These are phyloP conservation scores for Tinamus guttatus DNA, from an alignment of 2,113 vertebrate genomes.

Conservation along the genomic window DNA sequence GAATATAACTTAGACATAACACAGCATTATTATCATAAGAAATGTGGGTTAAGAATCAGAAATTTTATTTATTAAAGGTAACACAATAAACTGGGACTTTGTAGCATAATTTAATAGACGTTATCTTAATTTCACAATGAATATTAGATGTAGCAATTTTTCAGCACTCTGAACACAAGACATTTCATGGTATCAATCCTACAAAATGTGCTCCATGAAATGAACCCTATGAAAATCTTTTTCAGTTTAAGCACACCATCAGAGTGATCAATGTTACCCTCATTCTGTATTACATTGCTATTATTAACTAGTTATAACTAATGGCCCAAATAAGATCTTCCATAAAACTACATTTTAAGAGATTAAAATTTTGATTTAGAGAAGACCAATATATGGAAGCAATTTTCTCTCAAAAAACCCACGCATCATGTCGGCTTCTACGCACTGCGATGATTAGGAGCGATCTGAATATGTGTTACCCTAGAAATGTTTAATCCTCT, in stretches of 20 bases:
- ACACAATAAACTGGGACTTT: not conserved
- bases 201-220: not conserved
- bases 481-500: not conserved
- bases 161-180: not conserved
- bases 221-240: not conserved
- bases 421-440: accelerated
- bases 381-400: not conserved
- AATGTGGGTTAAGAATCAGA: not conserved
- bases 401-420: accelerated
- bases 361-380: not conserved
- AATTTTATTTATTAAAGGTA: not conserved
- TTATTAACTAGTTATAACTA: too few relatives aligned
- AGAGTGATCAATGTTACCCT: not conserved
- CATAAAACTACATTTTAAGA: not conserved
- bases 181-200: not conserved
- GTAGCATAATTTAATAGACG: accelerated
- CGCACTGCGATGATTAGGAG: accelerated
- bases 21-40: too few relatives aligned
- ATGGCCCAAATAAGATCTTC: not conserved
- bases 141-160: not conserved
- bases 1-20: accelerated
- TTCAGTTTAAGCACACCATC: accelerated
- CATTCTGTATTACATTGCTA: not conserved
- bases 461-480: not conserved
- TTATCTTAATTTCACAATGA: not conserved